Base-by-base conservation (phyloP, 2,113 vertebrate genomes). In the Bubo blakistoni region DNA sequence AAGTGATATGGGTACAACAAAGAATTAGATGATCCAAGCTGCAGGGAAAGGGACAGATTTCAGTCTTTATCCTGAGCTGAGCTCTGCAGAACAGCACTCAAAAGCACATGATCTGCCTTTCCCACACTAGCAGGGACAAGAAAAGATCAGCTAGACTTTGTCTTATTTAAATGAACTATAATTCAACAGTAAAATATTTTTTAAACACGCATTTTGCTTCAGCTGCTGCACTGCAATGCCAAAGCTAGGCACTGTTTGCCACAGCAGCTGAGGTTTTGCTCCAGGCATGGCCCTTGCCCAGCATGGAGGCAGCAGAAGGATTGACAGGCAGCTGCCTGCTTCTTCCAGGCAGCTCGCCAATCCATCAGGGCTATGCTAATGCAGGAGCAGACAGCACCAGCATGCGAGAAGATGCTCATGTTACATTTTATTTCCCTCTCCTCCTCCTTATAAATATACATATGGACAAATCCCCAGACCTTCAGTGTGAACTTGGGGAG, bases 351-450 rank as follows among this genome's bases (percentile, higher is more conserved):
- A 47, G 30, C 71, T 29, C 0, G 16, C 90, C 96, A 93, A 5
- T 1, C 63, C 82, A 10, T 24, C 82, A 34, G 90, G 49, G 54
- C 86, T 46, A 8, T 73, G 67, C 44, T 55, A 30, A 9, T 2
- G 3, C 72, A 13, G 24, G 4, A 65, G 76, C 71, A 84, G 16
- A 4, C 86, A 49, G 36, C 30, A 44, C 44, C 63, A 77, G 51
- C 27, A 1, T 2, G 34, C 9, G 3, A 94, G 12, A 52, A 49
- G 24, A 67, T 46, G 18, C 40, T 57, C 55, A 20, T 2, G 4
- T 5, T n/a, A 9, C 4, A 1, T 11, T 16, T 6, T 2, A 6
- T 13, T 4, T 1, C 2, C 6, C 13, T 5, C 6, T 32, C 5
- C 36, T 9, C 7, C 44, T 14, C 26, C 42, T 77, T 38, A 34